phyloP scores from a whole-genome alignment of 2,797 vertebrate species.

The Lutjanus argentimaculatus region DNA sequence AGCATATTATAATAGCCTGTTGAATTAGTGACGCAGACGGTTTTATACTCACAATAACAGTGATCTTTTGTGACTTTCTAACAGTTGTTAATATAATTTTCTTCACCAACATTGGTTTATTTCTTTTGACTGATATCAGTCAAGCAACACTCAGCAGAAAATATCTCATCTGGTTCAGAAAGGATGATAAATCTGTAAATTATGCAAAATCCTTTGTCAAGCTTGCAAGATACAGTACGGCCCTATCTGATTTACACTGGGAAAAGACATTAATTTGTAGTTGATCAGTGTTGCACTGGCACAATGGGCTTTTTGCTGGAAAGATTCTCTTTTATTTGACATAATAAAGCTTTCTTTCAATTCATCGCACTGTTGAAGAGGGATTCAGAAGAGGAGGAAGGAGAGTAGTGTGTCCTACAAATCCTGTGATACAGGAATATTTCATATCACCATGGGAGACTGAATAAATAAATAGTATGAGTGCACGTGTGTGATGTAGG shows the following conservation, averaged over 20 bases:
- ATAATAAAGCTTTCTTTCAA: slow-evolving; percentile 8
- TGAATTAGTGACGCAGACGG: not conserved
- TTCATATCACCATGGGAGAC: slow-evolving; percentile 19
- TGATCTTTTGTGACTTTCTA: not conserved
- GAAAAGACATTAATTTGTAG: slow-evolving; percentile 10
- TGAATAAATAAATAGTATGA: slow-evolving; percentile 16
- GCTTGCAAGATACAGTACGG: slow-evolving; percentile 23
- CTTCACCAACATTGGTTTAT: not conserved
- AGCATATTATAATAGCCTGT: not conserved
- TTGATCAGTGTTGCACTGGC: slow-evolving; percentile 30
- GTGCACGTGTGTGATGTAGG: slow-evolving; percentile 15
- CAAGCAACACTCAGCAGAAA: slow-evolving; percentile 47
- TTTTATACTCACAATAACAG: not conserved
- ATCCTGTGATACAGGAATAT: slow-evolving; percentile 19
- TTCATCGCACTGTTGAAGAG: slow-evolving; percentile 5
- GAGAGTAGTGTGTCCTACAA: slow-evolving; percentile 1
- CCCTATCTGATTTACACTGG: slow-evolving; percentile 46
- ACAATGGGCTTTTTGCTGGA: slow-evolving; percentile 1
- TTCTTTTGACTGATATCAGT: slow-evolving; percentile 46
- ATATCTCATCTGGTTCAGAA: slow-evolving; percentile 29
- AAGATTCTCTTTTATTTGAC: slow-evolving; percentile 5
- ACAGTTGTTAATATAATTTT: not conserved
- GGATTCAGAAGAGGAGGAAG: not conserved
- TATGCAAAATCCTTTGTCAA: slow-evolving; percentile 61
- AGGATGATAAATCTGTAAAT: slow-evolving; percentile 52